Evolutionary conservation across 2,113 vertebrate genomes (phyloP).

Genomic region (Candoia aspera): DNA sequence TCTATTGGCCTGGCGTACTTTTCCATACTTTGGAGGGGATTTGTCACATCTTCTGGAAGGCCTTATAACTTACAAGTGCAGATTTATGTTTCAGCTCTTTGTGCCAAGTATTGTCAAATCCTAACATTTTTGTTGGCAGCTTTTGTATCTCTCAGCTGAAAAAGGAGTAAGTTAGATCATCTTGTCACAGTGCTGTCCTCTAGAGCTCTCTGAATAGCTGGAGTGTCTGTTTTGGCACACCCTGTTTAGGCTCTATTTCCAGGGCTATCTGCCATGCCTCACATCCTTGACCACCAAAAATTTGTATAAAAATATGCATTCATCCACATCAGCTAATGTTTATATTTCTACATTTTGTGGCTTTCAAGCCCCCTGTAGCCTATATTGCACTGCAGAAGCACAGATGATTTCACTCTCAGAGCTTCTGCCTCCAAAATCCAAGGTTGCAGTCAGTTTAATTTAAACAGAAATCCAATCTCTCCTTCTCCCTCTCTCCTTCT

Average conservation of each 20-base stretch:
- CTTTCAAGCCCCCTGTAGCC: neutral
- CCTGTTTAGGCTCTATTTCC: slow-evolving; percentile 46
- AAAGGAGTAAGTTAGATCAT: slow-evolving; percentile 62
- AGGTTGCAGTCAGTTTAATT: neutral
- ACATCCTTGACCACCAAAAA: slow-evolving; percentile 44
- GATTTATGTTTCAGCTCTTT: slow-evolving; percentile 61
- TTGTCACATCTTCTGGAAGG: slow-evolving; percentile 68
- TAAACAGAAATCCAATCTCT: neutral
- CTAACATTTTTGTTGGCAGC: slow-evolving; percentile 71
- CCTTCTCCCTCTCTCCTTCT: neutral
- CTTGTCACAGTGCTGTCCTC: slow-evolving; percentile 43
- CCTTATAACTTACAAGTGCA: slow-evolving; percentile 69
- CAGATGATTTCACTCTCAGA: neutral
- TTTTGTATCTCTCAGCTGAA: slow-evolving; percentile 51
- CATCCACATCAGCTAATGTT: slow-evolving; percentile 31
- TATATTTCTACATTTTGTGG: slow-evolving; percentile 21
- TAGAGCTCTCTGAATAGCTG: slow-evolving; percentile 2
- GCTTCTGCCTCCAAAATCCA: neutral
- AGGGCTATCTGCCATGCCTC: slow-evolving; percentile 14
- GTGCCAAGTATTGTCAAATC: slow-evolving; percentile 71
- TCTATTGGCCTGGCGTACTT: slow-evolving; percentile 61
- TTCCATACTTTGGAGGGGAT: slow-evolving; percentile 64
- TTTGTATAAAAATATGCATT: slow-evolving; percentile 41
- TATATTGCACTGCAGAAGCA: neutral
- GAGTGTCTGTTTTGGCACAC: slow-evolving; percentile 57